Evolutionary conservation across 23 tunicate species (phyloP), one percentile per base, ranked within the genome.

Genomic region (Ascidia mentula): DNA sequence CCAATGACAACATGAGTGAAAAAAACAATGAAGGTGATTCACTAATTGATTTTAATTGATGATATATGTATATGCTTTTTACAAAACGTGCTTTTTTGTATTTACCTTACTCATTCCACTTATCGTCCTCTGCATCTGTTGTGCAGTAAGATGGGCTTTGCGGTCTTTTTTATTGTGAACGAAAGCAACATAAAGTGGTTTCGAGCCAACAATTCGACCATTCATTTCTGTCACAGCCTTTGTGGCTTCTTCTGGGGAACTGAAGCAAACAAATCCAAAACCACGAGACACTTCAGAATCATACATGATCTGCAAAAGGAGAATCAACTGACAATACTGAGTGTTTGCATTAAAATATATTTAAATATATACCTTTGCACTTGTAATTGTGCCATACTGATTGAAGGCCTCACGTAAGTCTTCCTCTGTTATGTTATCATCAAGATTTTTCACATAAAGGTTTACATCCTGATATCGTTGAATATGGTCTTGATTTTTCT

Each of bases 171-270:
- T 79, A 9, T 97, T 87, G 42, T 96, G 99, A 0, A 97, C 99
- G 53, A 96, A 74, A 13, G 97, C 99, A 34, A 96, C 99, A 72
- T 96, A 96, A 72, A 96, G 80, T 37, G 99, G 99, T 46, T 90
- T 96, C 7, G 88, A 84, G 60, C 99, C 99, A 33, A 96, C 88
- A 72, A 96, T 96, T 13, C 96, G 84, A 24, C 99, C 99, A 59
- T 96, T 96, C 99, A 96, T 96, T 77, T 90, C 99, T 5, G 99
- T 96, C 46, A 96, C 99, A 36, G 99, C 99, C 76, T 96, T 96
- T 32, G 99, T 96, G n/a, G 99, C 99, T 80, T 96, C 99, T 37
- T 96, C 99, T 6, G 99, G 99, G 2, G 93, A 90, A 73, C 92
- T 90, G 94, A 96, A 96, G 78, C 99, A 96, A 7, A 96, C 99